phyloP scores from a whole-genome alignment of 2,888 invertebrate species.

The Automeris io region DNA sequence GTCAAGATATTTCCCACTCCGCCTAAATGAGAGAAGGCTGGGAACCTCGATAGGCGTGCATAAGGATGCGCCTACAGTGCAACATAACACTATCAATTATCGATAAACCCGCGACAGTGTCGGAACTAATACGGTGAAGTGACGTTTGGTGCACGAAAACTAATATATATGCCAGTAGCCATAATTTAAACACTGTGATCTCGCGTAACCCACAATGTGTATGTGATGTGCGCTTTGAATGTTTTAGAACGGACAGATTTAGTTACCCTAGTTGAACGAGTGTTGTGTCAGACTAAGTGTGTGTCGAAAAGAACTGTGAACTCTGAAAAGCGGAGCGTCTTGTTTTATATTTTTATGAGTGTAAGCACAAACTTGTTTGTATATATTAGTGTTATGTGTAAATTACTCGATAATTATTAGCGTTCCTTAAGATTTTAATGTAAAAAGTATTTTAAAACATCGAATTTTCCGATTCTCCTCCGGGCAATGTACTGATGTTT shows the following conservation, averaged over 20 bases:
- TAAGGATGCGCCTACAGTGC: constrained; percentile 3
- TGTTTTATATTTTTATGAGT: constrained; percentile 51
- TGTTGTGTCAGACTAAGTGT: constrained; percentile 42
- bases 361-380: constrained; percentile 72
- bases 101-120: neutral
- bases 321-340: constrained; percentile 21
- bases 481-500: constrained; percentile 70
- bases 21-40: constrained; percentile 52
- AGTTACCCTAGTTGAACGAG: constrained; percentile 55
- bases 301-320: constrained; percentile 27
- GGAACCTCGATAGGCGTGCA: constrained; percentile 15
- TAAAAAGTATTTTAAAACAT: constrained; percentile 61
- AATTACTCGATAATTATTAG: constrained; percentile 56
- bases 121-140: constrained; percentile 10
- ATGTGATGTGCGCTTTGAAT: constrained; percentile 70
- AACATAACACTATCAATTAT: no score
- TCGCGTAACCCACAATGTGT: constrained; percentile 63
- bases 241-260: constrained; percentile 59
- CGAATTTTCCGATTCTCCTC: constrained; percentile 58
- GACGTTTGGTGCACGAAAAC: constrained; percentile 17
- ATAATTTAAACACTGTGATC: constrained; percentile 70
- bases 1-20: constrained; percentile 88
- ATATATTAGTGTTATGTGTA: constrained; percentile 73
- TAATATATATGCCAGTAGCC: constrained; percentile 55
- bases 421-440: constrained; percentile 40